These are phyloP conservation scores for Rhipidura dahli DNA, from an alignment of 2,113 vertebrate species.

Conservation along the genomic window DNA sequence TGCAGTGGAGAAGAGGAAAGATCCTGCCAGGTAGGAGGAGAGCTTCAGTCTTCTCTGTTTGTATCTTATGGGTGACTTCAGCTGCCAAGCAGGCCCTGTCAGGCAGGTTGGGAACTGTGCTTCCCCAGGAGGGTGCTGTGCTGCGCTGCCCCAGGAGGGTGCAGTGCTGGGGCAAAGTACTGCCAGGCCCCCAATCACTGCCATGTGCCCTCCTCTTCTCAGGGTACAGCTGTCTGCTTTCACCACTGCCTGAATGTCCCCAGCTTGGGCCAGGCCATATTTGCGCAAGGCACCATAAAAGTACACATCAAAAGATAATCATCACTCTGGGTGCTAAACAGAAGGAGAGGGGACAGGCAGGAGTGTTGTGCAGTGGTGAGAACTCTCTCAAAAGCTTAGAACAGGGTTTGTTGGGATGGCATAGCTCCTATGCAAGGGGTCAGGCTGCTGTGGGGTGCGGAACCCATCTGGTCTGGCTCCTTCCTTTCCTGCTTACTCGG, in stretches of 20 bases:
- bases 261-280: background rate
- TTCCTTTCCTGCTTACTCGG: background rate
- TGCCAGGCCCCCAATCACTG: accelerated
- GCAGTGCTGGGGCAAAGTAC: accelerated
- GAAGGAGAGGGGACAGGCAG: background rate
- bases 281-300: background rate
- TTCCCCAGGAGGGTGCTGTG: background rate
- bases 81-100: background rate
- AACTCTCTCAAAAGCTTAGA: accelerated
- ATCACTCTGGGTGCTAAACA: accelerated
- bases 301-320: background rate
- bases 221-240: accelerated
- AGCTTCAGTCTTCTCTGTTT: background rate
- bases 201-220: background rate
- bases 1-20: slow-evolving; percentile 63
- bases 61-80: accelerated
- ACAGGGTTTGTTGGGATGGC: background rate
- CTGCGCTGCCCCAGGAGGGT: background rate
- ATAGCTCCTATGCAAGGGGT: background rate
- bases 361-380: accelerated
- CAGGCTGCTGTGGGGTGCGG: background rate
- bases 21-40: slow-evolving; percentile 76
- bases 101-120: background rate
- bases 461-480: background rate
- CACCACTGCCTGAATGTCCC: no score